Evolutionary conservation across 2,113 vertebrate genomes (phyloP).

Genomic region (Psilopogon haemacephalus): DNA sequence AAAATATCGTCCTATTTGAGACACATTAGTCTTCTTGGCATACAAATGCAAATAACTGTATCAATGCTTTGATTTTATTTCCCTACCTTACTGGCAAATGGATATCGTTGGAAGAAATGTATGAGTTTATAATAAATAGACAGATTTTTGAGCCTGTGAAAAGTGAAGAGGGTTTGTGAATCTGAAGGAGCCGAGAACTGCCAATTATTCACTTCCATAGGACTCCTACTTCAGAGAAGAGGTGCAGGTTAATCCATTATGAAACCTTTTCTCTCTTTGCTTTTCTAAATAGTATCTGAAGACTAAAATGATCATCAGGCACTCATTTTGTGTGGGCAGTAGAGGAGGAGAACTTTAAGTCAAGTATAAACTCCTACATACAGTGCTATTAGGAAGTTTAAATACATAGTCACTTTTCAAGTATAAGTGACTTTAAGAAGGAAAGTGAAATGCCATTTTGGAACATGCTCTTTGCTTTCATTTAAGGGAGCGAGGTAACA

Average conservation of each 20-base stretch:
- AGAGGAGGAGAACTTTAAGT: constrained; percentile 21
- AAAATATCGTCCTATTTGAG: neutral
- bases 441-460: neutral
- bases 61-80: neutral
- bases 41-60: neutral
- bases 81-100: neutral
- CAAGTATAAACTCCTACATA: constrained; percentile 42
- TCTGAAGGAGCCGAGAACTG: neutral
- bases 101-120: neutral
- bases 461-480: neutral
- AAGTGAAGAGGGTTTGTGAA: neutral
- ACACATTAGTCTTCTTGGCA: neutral
- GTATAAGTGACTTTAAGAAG: neutral
- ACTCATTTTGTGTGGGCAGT: constrained; percentile 37
- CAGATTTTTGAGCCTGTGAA: neutral
- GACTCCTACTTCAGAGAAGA: constrained; percentile 32
- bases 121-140: neutral
- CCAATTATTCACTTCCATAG: neutral
- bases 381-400: constrained; percentile 10
- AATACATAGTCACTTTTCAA: constrained; percentile 16
- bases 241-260: constrained; percentile 25
- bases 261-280: neutral
- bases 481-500: neutral
- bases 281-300: constrained; percentile 15
- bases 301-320: neutral